Evolutionary conservation across 2,113 vertebrate genomes (phyloP), one percentile per base, ranked within the genome.

Genomic region (Chiloscyllium plagiosum): DNA sequence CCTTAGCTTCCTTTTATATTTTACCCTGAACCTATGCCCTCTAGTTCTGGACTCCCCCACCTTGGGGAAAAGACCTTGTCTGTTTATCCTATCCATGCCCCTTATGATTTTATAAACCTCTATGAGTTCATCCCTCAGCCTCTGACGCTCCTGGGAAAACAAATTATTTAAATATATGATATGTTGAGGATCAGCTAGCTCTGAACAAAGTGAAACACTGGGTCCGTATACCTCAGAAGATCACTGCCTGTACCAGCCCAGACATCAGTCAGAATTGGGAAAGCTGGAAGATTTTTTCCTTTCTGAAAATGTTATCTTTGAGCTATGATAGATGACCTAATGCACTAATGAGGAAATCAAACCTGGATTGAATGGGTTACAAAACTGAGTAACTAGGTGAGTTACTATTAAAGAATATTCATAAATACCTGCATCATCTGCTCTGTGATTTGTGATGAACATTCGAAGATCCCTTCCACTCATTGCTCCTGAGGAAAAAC

Each of bases 381-480:
- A 10, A n/a, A 66, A 61, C 33, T 22, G 61, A 37, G 33, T 47
- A 83, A 80, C n/a, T 80, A 56, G 15, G 19, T 17, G 19, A 42
- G 80, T 93, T 37, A 65, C 26, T 33, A 47, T 68, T 6, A 95
- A 86, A 85, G 50, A 56, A 20, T 85, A 86, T 86, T 24, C 13
- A 96, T 85, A 96, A 97, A 96, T 98, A 99, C 98, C 98, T 96
- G 94, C 96, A 96, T 96, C 97, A 96, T 96, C 96, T 61, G 96
- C 96, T 96, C 97, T 97, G 92, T 83, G 96, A 96, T 89, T 96
- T 95, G 97, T 97, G 96, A 96, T 95, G 90, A 98, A 97, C 0
- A 83, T 94, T 95, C 95, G 97, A 76, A 90, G 93, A 95, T 97
- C 96, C 96, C 37, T 97, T 96, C 97, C 97, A 97, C 96, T 97